These are phyloP conservation scores for Pantherophis alleghaniensis DNA, from an alignment of 2,797 vertebrate species.

Conservation along the genomic window DNA sequence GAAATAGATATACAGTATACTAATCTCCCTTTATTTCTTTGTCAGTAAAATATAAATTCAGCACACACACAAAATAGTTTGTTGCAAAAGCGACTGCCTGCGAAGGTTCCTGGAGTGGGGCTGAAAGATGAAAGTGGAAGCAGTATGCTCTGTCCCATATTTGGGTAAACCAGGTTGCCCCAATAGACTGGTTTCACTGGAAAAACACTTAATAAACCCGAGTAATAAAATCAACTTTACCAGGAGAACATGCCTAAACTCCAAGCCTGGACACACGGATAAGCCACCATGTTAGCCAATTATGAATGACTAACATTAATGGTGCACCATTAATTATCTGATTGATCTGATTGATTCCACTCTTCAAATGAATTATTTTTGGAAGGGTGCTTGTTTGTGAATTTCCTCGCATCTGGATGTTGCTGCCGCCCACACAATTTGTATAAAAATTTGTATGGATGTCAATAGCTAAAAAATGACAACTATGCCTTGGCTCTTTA, in stretches of 20 bases:
- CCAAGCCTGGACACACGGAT: neutral
- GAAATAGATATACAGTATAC: no score
- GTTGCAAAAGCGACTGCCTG: no score
- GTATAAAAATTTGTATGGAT: neutral
- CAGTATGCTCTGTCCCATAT: no score
- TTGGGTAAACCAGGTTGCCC: no score
- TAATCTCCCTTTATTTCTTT: no score
- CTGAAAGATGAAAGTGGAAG: no score
- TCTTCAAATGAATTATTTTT: neutral
- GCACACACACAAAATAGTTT: no score
- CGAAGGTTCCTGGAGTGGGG: no score
- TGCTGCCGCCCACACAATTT: neutral
- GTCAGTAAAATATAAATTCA: no score
- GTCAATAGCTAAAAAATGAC: neutral
- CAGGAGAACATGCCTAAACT: neutral
- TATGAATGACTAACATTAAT: neutral
- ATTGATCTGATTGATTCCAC: neutral
- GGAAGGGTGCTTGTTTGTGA: neutral
- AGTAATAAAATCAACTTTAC: neutral
- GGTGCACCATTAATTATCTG: neutral
- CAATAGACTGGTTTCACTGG: no score
- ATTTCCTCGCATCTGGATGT: neutral
- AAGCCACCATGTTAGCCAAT: neutral
- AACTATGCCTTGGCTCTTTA: neutral
- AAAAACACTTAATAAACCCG: no score